phyloP scores from a whole-genome alignment of 2,888 invertebrate genomes.

The Watsonalla binaria region DNA sequence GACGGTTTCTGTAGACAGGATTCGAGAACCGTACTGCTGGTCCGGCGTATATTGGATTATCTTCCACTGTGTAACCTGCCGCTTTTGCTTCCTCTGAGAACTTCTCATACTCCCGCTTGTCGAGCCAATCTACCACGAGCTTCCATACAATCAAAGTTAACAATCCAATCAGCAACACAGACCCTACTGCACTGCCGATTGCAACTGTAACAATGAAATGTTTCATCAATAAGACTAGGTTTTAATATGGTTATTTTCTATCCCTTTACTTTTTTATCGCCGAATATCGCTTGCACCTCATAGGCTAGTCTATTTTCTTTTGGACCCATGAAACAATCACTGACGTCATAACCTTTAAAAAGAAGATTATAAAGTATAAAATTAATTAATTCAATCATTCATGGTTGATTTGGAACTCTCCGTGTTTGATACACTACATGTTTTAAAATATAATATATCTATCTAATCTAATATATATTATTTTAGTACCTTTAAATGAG shows the following conservation, averaged over 20 bases:
- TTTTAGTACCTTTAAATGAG: neutral
- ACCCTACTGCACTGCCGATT: conserved; percentile 42
- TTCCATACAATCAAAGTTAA: conserved; percentile 57
- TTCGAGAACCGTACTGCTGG: conserved; percentile 42
- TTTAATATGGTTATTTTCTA: too few species aligned
- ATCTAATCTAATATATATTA: too few species aligned
- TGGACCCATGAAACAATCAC: too few species aligned
- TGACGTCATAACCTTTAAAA: too few species aligned
- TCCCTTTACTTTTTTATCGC: too few species aligned
- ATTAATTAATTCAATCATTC: neutral
- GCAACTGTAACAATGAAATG: conserved; percentile 38
- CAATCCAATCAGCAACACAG: conserved; percentile 52
- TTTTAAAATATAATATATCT: too few species aligned
- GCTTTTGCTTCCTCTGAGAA: conserved; percentile 39
- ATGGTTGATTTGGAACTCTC: too few species aligned
- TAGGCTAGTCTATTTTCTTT: too few species aligned
- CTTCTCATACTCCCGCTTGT: conserved; percentile 51
- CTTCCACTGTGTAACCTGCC: conserved; percentile 36
- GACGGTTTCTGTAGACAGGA: conserved; percentile 28
- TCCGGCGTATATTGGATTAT: conserved; percentile 42
- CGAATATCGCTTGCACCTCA: too few species aligned
- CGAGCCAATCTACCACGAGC: conserved; percentile 46
- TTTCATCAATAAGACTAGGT: neutral
- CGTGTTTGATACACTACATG: too few species aligned
- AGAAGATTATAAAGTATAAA: too few species aligned